These are phyloP conservation scores for Melanotaenia nigrans DNA, from an alignment of 2,797 vertebrate genomes.

Conservation along the genomic window DNA sequence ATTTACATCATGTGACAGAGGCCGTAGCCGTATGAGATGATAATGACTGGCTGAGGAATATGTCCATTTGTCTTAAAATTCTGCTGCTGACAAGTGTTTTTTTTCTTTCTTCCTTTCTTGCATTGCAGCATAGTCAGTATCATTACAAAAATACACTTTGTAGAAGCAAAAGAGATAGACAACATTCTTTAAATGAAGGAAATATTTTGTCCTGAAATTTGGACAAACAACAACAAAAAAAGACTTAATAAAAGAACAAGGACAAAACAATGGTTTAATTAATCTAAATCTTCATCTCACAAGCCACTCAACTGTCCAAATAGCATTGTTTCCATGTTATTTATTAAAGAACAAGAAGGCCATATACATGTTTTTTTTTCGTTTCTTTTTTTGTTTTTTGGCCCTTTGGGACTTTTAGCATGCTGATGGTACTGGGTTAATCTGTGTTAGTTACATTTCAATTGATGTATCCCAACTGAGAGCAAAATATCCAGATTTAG, in stretches of 20 bases:
- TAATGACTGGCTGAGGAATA: constrained; percentile 34
- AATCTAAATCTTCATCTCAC: neutral
- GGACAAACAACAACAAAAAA: neutral
- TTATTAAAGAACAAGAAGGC: constrained; percentile 28
- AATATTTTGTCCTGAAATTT: neutral
- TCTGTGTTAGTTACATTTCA: constrained; percentile 61
- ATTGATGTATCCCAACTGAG: constrained; percentile 35
- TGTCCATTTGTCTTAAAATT: constrained; percentile 27
- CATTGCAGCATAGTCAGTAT: neutral
- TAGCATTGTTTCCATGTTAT: constrained; percentile 26
- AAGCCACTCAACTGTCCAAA: neutral
- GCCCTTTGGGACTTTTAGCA: constrained; percentile 48
- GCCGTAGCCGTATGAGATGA: constrained; percentile 45
- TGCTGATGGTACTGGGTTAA: constrained; percentile 56
- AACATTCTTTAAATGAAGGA: too few relatives aligned
- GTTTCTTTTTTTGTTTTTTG: constrained; percentile 11
- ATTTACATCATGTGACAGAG: constrained; percentile 26
- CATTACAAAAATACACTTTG: neutral
- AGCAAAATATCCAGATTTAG: constrained; percentile 43
- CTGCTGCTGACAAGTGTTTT: neutral
- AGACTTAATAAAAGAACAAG: neutral
- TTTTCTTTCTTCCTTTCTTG: neutral
- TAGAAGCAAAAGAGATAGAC: neutral
- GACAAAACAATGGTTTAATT: neutral
- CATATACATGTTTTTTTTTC: constrained; percentile 40